Conservation (phyloP, 2,888 invertebrate species). For the Pelosia muscerda region DNA sequence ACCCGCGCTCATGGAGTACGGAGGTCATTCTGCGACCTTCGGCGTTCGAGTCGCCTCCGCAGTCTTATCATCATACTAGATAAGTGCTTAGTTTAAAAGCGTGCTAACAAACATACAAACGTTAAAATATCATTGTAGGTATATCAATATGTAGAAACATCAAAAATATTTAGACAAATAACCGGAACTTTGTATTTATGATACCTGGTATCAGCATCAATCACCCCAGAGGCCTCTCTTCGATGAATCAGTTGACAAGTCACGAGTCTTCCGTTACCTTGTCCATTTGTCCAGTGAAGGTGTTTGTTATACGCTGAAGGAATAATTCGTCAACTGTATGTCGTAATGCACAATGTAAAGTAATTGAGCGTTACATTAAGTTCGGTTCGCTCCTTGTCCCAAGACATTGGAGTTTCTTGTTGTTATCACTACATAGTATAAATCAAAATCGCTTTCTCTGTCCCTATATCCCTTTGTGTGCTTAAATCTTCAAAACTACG, state of each 20-base stretch:
- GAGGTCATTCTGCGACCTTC: too few relatives aligned
- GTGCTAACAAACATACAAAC: background rate
- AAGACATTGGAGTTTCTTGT: slow-evolving; percentile 21
- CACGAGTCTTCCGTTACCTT: slow-evolving; percentile 44
- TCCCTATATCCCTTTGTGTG: too few relatives aligned
- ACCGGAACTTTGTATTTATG: background rate
- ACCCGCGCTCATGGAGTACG: too few relatives aligned
- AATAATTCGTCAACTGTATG: slow-evolving; percentile 33
- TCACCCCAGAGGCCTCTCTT: slow-evolving; percentile 21
- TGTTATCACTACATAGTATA: too few relatives aligned
- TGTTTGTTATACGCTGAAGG: slow-evolving; percentile 28
- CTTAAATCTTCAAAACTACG: too few relatives aligned
- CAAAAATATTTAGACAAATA: background rate
- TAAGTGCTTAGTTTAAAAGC: background rate
- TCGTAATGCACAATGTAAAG: slow-evolving; percentile 9
- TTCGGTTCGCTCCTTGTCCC: slow-evolving; percentile 21
- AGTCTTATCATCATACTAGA: too few relatives aligned
- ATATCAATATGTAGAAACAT: too few relatives aligned
- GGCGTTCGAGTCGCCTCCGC: too few relatives aligned
- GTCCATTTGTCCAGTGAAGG: slow-evolving; percentile 39
- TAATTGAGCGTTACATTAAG: slow-evolving; percentile 13
- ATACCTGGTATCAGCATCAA: slow-evolving; percentile 5
- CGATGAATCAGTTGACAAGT: slow-evolving; percentile 37
- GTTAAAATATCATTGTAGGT: too few relatives aligned
- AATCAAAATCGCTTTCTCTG: too few relatives aligned